phyloP scores from a whole-genome alignment of 2,888 invertebrate species.

The Pycnomerus fuliginosus region DNA sequence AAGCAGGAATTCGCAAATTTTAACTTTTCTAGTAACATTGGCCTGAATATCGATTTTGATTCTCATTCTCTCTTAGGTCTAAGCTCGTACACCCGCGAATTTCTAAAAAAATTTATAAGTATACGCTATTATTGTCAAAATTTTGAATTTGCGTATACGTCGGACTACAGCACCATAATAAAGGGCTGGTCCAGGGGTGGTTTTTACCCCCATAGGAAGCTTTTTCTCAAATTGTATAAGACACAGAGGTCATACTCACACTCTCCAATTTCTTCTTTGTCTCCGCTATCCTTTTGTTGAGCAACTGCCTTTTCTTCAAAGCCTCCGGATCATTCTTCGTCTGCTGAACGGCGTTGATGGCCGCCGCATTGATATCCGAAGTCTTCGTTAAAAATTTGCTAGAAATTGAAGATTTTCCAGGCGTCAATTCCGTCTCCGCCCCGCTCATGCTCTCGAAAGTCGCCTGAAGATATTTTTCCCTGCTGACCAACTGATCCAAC shows the following conservation, averaged over 20 bases:
- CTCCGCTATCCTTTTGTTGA: conserved; percentile 79
- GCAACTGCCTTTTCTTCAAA: conserved; percentile 70
- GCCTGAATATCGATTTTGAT: too few relatives aligned
- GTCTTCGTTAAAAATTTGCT: conserved; percentile 56
- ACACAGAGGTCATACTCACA: conserved; percentile 69
- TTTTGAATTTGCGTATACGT: too few relatives aligned
- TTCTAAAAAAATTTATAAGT: too few relatives aligned
- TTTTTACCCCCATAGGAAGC: too few relatives aligned
- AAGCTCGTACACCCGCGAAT: too few relatives aligned
- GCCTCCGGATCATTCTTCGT: conserved; percentile 65
- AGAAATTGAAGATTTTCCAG: conserved; percentile 59
- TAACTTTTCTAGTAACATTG: too few relatives aligned
- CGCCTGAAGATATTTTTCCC: conserved; percentile 65
- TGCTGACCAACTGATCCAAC: conserved; percentile 56
- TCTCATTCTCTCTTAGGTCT: too few relatives aligned
- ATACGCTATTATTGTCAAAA: too few relatives aligned
- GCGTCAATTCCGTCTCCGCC: conserved; percentile 53
- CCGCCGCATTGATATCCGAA: conserved; percentile 53
- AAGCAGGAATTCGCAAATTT: too few relatives aligned
- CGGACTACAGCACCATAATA: too few relatives aligned
- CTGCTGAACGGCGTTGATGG: conserved; percentile 58
- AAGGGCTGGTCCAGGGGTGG: too few relatives aligned
- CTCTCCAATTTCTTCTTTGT: conserved; percentile 83
- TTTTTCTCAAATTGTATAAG: too few relatives aligned
- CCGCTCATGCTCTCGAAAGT: conserved; percentile 73